Evolutionary conservation across 2,888 invertebrate genomes (phyloP).

Genomic region (Tipula unca): DNA sequence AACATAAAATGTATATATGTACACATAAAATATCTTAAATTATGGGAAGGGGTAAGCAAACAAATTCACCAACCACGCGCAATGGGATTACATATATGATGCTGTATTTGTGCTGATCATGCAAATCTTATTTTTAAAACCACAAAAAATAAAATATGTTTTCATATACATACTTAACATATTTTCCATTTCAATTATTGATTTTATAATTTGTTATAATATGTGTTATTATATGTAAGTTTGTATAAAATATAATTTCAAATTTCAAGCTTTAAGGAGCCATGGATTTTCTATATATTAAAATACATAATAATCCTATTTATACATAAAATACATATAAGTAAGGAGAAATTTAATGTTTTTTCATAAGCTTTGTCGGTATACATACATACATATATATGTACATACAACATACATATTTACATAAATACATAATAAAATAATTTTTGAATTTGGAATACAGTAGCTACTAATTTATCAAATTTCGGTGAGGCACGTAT

Average conservation of each 20-base stretch:
- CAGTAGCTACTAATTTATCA: conserved; percentile 8
- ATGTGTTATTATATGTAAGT: too few species aligned
- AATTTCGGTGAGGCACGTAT: background rate
- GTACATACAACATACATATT: too few species aligned
- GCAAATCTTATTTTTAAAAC: background rate
- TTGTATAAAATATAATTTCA: background rate
- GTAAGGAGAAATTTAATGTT: background rate
- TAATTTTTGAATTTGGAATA: background rate
- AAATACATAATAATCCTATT: background rate
- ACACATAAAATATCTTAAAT: background rate
- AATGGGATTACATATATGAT: background rate
- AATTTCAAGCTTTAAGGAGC: background rate
- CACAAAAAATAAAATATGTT: background rate
- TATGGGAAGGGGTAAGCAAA: background rate
- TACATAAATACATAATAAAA: background rate
- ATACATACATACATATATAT: too few species aligned
- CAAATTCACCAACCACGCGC: background rate
- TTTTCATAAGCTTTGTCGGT: too few species aligned
- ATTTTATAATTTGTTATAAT: background rate
- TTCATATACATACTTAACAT: background rate
- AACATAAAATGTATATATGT: background rate
- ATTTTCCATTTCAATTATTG: background rate
- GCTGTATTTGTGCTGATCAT: too few species aligned
- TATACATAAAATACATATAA: background rate
- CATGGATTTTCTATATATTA: background rate